Evolutionary conservation across 2,888 invertebrate genomes (phyloP), one percentile per base, ranked within the genome.

Genomic region (Monopis laevigella): DNA sequence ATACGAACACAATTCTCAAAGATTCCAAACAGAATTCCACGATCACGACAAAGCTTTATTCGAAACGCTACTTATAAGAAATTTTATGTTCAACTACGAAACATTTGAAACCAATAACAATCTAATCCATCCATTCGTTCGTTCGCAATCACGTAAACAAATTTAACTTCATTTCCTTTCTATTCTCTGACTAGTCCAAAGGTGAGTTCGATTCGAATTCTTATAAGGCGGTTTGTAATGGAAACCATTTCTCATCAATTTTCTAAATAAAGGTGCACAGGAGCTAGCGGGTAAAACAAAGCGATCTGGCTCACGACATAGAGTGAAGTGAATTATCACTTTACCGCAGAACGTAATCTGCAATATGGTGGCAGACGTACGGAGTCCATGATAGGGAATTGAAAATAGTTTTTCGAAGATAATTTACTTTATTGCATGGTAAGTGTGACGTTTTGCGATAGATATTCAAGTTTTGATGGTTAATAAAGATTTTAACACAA

Each of bases 191-290:
- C n/a, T n/a, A 24, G 24, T 24, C 21, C 32, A 32, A 32, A 32
- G 32, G 6, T 17, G 32, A 30, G 14, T 30, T n/a, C n/a, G n/a
- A n/a, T n/a, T n/a, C n/a, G n/a, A n/a, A n/a, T n/a, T n/a, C 67
- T 67, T 67, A 70, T 68, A 69, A 69, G 73, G 68, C 74, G 67
- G 73, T 65, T 65, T 63, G 73, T 78, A 78, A 80, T 80, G 78
- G 80, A 73, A 68, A 75, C 73, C 77, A 75, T 78, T 78, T 80
- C 80, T 77, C 78, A 78, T 80, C 80, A 80, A 78, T 80, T 80
- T 78, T 80, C 78, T 78, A 74, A 80, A 78, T 80, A 78, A 78
- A 78, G 78, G 78, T 67, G 67, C 73, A 77, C 80, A 75, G 80
- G 70, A 78, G 78, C 78, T 67, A 69, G 68, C 71, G 73, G 66